phyloP scores from a whole-genome alignment of 35 echinoderm and acorn worm species.

The Apostichopus parvimensis region DNA sequence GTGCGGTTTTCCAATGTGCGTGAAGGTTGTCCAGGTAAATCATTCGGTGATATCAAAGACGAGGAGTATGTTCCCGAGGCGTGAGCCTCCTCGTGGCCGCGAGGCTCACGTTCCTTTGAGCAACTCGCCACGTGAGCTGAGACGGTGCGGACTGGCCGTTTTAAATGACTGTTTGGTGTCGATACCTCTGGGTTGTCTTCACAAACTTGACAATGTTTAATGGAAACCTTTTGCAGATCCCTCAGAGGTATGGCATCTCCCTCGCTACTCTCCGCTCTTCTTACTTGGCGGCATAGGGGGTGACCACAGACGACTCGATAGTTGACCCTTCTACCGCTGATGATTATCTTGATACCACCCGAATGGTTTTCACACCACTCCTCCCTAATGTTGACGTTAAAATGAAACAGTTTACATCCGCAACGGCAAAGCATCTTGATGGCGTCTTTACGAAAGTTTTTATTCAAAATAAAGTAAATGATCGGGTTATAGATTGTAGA shows the following conservation, averaged over 20 bases:
- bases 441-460: constrained; percentile 58
- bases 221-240: not conserved
- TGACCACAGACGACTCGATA: not conserved
- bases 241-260: not conserved
- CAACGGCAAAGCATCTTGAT: constrained; percentile 56
- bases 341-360: not conserved
- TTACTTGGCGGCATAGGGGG: not conserved
- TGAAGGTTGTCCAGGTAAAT: not conserved
- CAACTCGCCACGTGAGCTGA: not conserved
- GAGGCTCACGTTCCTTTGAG: not conserved
- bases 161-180: not conserved
- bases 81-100: not conserved
- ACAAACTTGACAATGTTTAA: not conserved
- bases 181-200: not conserved
- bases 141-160: not conserved
- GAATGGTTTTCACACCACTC: not conserved
- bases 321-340: constrained; percentile 10
- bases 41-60: not conserved
- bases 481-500: constrained; percentile 71
- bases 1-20: too few relatives aligned
- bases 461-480: constrained; percentile 78
- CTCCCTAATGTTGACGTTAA: constrained; percentile 55
- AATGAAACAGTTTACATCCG: constrained; percentile 64
- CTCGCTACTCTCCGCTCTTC: not conserved
- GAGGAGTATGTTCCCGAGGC: not conserved